These are phyloP conservation scores for Proterorhinus semilunaris DNA, from an alignment of 2,113 vertebrate species.

Conservation along the genomic window DNA sequence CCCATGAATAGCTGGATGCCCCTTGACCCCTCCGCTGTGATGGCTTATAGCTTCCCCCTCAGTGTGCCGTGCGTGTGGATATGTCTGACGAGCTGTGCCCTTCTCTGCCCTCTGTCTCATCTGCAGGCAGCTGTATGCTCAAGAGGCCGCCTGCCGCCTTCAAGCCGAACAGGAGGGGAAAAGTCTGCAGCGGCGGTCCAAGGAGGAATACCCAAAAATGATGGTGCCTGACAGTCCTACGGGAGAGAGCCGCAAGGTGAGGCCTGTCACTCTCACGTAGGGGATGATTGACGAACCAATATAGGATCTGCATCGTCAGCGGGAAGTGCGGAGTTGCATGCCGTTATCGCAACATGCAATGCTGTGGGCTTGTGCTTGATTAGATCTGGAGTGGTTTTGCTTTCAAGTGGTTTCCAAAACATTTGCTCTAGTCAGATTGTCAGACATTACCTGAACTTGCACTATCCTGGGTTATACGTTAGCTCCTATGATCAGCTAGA, in stretches of 20 bases:
- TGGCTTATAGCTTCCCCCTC: conserved; percentile 17
- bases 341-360: not conserved
- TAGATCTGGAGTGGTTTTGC: not conserved
- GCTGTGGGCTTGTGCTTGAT: not conserved
- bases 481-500: too few relatives aligned
- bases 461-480: too few relatives aligned
- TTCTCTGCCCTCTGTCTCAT: conserved; percentile 51
- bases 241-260: conserved; percentile 87
- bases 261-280: conserved; percentile 16
- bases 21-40: conserved; percentile 28
- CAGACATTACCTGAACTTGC: too few relatives aligned
- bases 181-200: conserved; percentile 82
- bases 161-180: conserved; percentile 77
- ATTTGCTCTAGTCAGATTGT: too few relatives aligned
- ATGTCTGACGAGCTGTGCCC: conserved; percentile 40
- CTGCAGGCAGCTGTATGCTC: conserved; percentile 81
- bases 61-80: conserved; percentile 5
- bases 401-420: not conserved
- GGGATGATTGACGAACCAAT: not conserved
- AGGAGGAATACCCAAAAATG: conserved; percentile 90
- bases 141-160: conserved; percentile 77
- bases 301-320: not conserved
- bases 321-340: not conserved
- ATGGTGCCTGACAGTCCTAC: conserved; percentile 85
- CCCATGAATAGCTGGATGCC: conserved; percentile 34